A percentile compares a stretch with the other conserved stretches of the same genome.
Evolutionary conservation across 2,113 vertebrate genomes (phyloP).

Genomic region (Dryoscopus gambensis): DNA sequence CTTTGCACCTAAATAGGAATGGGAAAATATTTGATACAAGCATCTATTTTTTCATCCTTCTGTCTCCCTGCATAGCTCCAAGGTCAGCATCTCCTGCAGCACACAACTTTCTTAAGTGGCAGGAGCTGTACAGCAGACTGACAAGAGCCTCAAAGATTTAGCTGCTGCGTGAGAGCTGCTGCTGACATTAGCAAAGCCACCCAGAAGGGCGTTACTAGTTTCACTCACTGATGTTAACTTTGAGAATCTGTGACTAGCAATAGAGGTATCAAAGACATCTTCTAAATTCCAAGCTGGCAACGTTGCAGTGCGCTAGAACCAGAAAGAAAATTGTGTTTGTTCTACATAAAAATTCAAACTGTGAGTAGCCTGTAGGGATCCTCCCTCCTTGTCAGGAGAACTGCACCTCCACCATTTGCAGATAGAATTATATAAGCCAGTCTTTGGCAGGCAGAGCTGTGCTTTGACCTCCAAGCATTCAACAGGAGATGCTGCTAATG

Average conservation of each 20-base stretch:
- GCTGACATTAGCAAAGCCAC: background rate
- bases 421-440: background rate
- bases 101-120: background rate
- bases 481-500: background rate
- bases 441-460: background rate
- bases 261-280: background rate
- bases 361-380: background rate
- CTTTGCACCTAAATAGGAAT: background rate
- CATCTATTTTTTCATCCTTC: background rate
- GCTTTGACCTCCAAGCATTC: background rate
- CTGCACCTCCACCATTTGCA: background rate
- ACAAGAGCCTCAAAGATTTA: background rate
- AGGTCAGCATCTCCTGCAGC: background rate
- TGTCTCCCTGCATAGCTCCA: background rate
- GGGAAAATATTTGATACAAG: background rate
- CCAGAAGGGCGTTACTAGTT: background rate
- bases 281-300: background rate
- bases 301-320: rapidly evolving
- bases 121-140: background rate
- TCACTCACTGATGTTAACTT: background rate
- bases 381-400: background rate
- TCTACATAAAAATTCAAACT: background rate
- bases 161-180: background rate
- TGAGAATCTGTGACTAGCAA: background rate
- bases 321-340: background rate